Percentiles rank a stretch among this genome's conserved stretches.
These are phyloP conservation scores for Adoxophyes honmai DNA, from an alignment of 1,140 invertebrate genomes.

Conservation along the genomic window DNA sequence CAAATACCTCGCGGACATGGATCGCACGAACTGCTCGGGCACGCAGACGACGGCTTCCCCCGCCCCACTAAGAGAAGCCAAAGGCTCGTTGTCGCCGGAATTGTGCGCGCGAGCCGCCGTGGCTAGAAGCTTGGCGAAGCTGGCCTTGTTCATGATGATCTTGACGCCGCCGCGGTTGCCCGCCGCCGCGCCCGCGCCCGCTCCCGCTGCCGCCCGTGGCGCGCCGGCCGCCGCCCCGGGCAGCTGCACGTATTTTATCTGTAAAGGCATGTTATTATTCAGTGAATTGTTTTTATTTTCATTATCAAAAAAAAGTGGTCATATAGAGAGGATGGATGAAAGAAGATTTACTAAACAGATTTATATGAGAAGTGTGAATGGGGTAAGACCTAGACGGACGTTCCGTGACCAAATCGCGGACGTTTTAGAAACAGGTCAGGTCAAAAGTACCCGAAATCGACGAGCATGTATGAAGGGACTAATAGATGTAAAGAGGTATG, in stretches of 20 bases:
- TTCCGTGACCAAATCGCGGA: too few species aligned
- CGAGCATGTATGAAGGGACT: too few species aligned
- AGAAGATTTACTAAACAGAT: too few species aligned
- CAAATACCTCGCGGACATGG: slow-evolving; percentile 13
- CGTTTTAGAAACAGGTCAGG: too few species aligned
- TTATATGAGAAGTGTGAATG: too few species aligned
- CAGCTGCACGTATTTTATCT: slow-evolving; percentile 33
- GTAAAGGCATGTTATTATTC: too few species aligned
- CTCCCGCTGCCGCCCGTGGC: slow-evolving; percentile 12
- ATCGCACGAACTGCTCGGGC: slow-evolving; percentile 10
- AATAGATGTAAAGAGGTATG: too few species aligned
- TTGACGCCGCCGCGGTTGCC: background rate
- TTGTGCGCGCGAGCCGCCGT: background rate
- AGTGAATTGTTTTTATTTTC: too few species aligned
- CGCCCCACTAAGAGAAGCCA: background rate
- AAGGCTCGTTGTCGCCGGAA: background rate
- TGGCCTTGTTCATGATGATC: slow-evolving; percentile 13
- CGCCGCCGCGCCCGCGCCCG: background rate
- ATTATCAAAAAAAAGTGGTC: too few species aligned
- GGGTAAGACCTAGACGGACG: too few species aligned
- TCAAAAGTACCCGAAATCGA: too few species aligned
- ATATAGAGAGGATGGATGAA: too few species aligned
- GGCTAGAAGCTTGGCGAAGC: background rate
- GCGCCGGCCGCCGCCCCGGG: slow-evolving; percentile 78
- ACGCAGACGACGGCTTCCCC: background rate